Evolutionary conservation across 64 coral and sea anemone genomes (phyloP).

Genomic region (Porites australiensis): DNA sequence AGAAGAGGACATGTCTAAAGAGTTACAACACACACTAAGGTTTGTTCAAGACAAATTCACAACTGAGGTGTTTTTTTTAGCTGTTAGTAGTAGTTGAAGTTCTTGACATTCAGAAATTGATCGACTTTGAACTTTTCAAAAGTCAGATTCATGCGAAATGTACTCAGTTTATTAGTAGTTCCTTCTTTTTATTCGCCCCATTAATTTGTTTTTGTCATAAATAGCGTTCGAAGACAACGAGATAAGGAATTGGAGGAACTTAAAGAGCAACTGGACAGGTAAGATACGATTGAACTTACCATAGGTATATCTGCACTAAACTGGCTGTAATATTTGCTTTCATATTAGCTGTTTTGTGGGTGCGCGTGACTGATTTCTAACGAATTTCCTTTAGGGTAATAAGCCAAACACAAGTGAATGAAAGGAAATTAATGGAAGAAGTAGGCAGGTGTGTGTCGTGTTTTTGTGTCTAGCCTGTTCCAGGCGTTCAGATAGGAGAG

Average conservation of each 20-base stretch:
- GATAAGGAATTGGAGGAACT: slow-evolving; percentile 1
- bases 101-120: too few relatives aligned
- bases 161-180: too few relatives aligned
- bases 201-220: neutral
- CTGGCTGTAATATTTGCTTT: neutral
- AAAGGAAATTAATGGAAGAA: neutral
- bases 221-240: slow-evolving; percentile 5
- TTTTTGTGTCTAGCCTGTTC: too few relatives aligned
- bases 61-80: too few relatives aligned
- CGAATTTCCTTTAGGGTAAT: neutral
- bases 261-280: slow-evolving; percentile 12
- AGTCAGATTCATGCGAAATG: too few relatives aligned
- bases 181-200: neutral
- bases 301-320: too few relatives aligned
- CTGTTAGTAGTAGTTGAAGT: too few relatives aligned
- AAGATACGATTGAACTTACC: neutral
- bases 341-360: too few relatives aligned
- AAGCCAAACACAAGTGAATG: neutral
- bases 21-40: slow-evolving; percentile 16
- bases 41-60: neutral
- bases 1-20: slow-evolving; percentile 13
- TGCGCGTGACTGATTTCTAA: too few relatives aligned
- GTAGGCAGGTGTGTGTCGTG: neutral
- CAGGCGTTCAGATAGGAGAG: too few relatives aligned
- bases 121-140: too few relatives aligned